Evolutionary conservation across 2,888 invertebrate genomes (phyloP).

Genomic region (Lottia gigantea): DNA sequence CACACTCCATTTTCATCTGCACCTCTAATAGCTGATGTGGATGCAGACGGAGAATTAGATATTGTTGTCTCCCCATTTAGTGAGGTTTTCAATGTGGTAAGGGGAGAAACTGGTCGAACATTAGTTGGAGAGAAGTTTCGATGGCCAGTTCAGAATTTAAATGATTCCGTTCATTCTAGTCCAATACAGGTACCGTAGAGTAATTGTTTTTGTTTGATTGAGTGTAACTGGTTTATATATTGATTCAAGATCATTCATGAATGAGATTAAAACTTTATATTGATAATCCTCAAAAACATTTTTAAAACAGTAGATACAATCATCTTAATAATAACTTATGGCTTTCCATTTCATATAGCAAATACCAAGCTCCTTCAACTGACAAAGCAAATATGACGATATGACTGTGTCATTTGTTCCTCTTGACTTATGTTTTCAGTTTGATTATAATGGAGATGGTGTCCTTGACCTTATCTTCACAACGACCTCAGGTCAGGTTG

Average conservation of each 20-base stretch:
- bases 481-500: slow-evolving; percentile 55
- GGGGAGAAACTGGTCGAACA: slow-evolving; percentile 51
- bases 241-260: not conserved
- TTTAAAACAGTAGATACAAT: too few relatives aligned
- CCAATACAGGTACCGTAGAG: slow-evolving; percentile 56
- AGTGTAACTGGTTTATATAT: too few relatives aligned
- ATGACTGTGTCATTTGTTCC: too few relatives aligned
- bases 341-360: too few relatives aligned
- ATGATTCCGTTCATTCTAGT: slow-evolving; percentile 57
- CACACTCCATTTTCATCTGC: slow-evolving; percentile 59
- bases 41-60: slow-evolving; percentile 60
- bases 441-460: slow-evolving; percentile 62
- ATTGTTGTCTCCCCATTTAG: slow-evolving; percentile 59
- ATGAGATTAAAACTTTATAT: not conserved
- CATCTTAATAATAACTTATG: too few relatives aligned
- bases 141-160: slow-evolving; percentile 60
- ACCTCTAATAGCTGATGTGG: slow-evolving; percentile 58
- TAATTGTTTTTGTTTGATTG: too few relatives aligned
- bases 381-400: too few relatives aligned
- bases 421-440: slow-evolving; percentile 40
- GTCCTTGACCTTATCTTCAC: slow-evolving; percentile 57
- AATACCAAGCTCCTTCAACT: too few relatives aligned
- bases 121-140: slow-evolving; percentile 38
- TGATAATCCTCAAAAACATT: too few relatives aligned
- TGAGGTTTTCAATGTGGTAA: slow-evolving; percentile 57